Conservation (phyloP, 2,888 invertebrate species). For the Phyto melanocephala region DNA sequence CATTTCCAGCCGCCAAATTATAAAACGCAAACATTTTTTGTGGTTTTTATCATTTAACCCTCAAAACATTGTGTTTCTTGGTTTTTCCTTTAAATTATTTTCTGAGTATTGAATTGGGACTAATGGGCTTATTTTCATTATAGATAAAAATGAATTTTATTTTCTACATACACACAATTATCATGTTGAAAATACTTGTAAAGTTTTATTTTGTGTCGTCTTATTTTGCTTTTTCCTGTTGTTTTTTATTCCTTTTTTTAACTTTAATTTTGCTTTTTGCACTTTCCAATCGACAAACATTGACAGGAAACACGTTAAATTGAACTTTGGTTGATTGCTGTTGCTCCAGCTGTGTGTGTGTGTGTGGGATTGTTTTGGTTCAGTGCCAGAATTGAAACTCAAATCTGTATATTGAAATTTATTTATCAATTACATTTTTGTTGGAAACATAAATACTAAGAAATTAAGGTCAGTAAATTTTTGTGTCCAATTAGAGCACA, state of each 20-base stretch:
- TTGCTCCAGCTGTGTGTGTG: background rate
- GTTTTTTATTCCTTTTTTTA: background rate
- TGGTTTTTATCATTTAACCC: too few species aligned
- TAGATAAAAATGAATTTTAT: too few species aligned
- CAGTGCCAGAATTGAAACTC: slow-evolving; percentile 42
- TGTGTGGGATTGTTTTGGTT: slow-evolving; percentile 19
- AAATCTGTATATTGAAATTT: slow-evolving; percentile 46
- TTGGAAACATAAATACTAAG: too few species aligned
- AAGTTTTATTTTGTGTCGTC: background rate
- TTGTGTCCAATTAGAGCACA: too few species aligned
- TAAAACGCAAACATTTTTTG: too few species aligned
- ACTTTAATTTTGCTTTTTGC: background rate
- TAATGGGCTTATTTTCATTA: too few species aligned
- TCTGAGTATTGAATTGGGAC: too few species aligned
- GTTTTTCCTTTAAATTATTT: too few species aligned
- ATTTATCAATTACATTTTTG: slow-evolving; percentile 43
- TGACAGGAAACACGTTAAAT: slow-evolving; percentile 49
- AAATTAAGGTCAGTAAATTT: too few species aligned
- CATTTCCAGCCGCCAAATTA: too few species aligned
- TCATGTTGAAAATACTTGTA: background rate
- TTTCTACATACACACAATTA: background rate
- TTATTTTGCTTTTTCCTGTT: background rate
- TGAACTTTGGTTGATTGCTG: slow-evolving; percentile 19
- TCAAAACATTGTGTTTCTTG: too few species aligned
- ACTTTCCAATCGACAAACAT: slow-evolving; percentile 31